Evolutionary conservation across 1,140 invertebrate species (phyloP).

Genomic region (Aphidius ervi): DNA sequence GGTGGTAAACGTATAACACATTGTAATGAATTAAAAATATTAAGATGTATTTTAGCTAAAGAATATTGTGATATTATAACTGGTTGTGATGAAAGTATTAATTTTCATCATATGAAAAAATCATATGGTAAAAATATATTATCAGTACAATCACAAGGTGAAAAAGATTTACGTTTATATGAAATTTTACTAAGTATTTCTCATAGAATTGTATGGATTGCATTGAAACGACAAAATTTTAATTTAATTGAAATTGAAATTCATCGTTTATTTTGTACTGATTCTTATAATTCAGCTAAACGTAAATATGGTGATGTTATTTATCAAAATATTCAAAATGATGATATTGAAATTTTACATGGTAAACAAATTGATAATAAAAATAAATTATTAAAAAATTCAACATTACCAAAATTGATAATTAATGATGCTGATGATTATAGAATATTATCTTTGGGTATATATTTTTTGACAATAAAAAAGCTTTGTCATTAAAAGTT

Average conservation of each 20-base stretch:
- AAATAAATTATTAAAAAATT: slow-evolving; percentile 38
- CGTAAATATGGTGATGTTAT: slow-evolving; percentile 22
- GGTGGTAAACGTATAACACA: slow-evolving; percentile 52
- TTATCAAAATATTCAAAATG: slow-evolving; percentile 30
- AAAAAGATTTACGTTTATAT: slow-evolving; percentile 59
- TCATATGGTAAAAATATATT: slow-evolving; percentile 39
- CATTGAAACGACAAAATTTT: slow-evolving; percentile 56
- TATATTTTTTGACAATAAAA: not conserved
- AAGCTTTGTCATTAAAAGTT: not conserved
- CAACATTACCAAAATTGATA: slow-evolving; percentile 36
- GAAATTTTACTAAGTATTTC: slow-evolving; percentile 58
- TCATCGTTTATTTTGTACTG: slow-evolving; percentile 58
- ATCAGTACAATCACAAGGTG: slow-evolving; percentile 52
- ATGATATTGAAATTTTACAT: slow-evolving; percentile 39
- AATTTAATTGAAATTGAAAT: slow-evolving; percentile 60
- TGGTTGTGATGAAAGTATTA: slow-evolving; percentile 50
- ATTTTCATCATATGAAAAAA: slow-evolving; percentile 59
- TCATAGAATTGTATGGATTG: slow-evolving; percentile 61
- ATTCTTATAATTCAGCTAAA: slow-evolving; percentile 53
- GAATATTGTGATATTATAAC: slow-evolving; percentile 59
- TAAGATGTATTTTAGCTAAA: slow-evolving; percentile 57
- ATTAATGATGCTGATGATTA: slow-evolving; percentile 36
- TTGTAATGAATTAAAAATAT: slow-evolving; percentile 56
- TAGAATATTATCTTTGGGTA: slow-evolving; percentile 37
- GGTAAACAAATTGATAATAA: slow-evolving; percentile 29